These are phyloP conservation scores for Aegithalos caudatus DNA, from an alignment of 2,113 vertebrate species.

Conservation along the genomic window DNA sequence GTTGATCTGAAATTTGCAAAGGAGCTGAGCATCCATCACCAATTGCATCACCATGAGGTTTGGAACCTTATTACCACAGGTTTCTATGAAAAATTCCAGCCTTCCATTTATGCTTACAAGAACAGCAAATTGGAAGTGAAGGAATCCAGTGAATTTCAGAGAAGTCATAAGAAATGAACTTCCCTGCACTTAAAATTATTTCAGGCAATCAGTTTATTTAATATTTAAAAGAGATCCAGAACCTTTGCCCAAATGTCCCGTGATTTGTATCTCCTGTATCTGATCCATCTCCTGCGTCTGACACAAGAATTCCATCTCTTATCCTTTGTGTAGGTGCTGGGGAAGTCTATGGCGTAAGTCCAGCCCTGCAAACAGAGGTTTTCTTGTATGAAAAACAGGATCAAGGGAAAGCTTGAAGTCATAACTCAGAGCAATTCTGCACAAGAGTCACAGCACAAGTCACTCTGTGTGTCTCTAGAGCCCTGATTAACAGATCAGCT, in stretches of 20 bases:
- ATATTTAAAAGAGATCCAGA: neutral
- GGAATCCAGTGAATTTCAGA: neutral
- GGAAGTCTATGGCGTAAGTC: conserved; percentile 95
- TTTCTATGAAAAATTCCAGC: neutral
- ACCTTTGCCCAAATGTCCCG: conserved; percentile 92
- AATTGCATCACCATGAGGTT: neutral
- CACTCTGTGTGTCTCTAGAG: neutral
- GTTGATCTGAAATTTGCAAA: neutral
- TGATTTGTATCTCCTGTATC: conserved; percentile 91
- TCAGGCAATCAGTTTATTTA: neutral
- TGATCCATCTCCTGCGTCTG: conserved; percentile 90
- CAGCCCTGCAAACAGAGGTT: conserved; percentile 83
- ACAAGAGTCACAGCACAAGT: neutral
- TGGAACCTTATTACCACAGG: neutral
- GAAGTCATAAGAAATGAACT: neutral
- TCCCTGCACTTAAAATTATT: neutral
- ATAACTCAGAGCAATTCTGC: neutral
- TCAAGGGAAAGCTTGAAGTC: neutral
- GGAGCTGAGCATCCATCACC: neutral
- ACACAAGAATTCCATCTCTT: conserved; percentile 98
- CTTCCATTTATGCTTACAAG: neutral
- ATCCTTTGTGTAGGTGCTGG: conserved; percentile 90
- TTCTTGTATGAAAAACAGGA: conserved; percentile 8
- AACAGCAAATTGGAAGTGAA: neutral
- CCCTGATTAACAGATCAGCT: neutral